Percentiles rank a stretch among this genome's conserved stretches.
These are phyloP conservation scores for Actinia tenebrosa DNA, from an alignment of 64 coral and sea anemone species.

Conservation along the genomic window DNA sequence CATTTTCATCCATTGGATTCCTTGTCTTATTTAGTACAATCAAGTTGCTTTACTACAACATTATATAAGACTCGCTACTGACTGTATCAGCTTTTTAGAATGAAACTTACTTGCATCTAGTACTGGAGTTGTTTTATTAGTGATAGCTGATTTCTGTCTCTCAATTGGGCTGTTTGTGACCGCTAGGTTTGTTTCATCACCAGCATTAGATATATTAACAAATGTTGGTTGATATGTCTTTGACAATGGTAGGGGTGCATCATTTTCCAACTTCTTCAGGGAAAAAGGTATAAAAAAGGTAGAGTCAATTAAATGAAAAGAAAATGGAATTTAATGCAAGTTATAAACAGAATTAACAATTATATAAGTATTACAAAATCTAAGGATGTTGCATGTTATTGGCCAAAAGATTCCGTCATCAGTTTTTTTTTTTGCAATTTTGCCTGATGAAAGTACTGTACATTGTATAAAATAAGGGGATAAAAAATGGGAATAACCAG, in stretches of 20 bases:
- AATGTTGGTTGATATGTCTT: neutral
- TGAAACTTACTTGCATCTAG: neutral
- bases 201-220: constrained; percentile 15
- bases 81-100: too few relatives aligned
- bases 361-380: too few relatives aligned
- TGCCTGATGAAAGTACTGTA: too few relatives aligned
- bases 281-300: neutral
- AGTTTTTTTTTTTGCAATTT: too few relatives aligned
- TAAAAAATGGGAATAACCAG: too few relatives aligned
- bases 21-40: too few relatives aligned
- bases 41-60: too few relatives aligned
- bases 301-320: neutral
- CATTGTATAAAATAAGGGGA: too few relatives aligned
- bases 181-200: constrained; percentile 20
- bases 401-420: too few relatives aligned
- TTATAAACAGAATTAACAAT: neutral
- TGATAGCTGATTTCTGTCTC: neutral
- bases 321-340: neutral
- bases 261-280: neutral
- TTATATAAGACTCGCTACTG: too few relatives aligned
- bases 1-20: too few relatives aligned
- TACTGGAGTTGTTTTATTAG: neutral
- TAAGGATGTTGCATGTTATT: too few relatives aligned
- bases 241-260: neutral
- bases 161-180: neutral